These are phyloP conservation scores for Oenanthe oenanthe DNA, from an alignment of 2,113 vertebrate species.

Conservation along the genomic window DNA sequence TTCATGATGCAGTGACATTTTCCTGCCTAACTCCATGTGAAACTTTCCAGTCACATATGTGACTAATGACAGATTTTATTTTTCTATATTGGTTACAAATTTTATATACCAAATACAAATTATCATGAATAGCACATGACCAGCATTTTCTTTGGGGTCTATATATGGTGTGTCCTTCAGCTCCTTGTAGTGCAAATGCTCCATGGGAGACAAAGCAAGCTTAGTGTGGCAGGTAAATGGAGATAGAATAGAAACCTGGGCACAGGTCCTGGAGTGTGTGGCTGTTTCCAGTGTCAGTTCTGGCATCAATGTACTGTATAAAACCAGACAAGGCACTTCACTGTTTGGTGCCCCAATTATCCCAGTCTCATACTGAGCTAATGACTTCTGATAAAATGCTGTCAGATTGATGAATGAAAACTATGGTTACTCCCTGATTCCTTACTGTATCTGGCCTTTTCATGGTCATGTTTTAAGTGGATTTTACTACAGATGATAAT, in stretches of 20 bases:
- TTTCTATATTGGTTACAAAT: constrained; percentile 48
- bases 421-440: not conserved
- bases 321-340: not conserved
- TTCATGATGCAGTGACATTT: not conserved
- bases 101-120: constrained; percentile 57
- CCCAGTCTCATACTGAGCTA: not conserved
- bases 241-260: not conserved
- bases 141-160: not conserved
- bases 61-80: constrained; percentile 61
- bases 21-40: constrained; percentile 32
- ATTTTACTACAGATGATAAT: not conserved
- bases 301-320: not conserved
- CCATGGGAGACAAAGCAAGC: not conserved
- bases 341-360: not conserved
- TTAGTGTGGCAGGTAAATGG: not conserved
- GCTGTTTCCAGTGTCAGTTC: not conserved
- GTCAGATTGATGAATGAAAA: not conserved
- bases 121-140: not conserved
- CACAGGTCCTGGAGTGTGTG: not conserved
- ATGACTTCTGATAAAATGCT: not conserved
- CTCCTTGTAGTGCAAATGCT: not conserved
- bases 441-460: not conserved
- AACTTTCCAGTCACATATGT: not conserved
- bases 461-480: not conserved
- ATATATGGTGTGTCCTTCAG: not conserved